Conservation (phyloP, 2,888 invertebrate species). For the Dryobota labecula region DNA sequence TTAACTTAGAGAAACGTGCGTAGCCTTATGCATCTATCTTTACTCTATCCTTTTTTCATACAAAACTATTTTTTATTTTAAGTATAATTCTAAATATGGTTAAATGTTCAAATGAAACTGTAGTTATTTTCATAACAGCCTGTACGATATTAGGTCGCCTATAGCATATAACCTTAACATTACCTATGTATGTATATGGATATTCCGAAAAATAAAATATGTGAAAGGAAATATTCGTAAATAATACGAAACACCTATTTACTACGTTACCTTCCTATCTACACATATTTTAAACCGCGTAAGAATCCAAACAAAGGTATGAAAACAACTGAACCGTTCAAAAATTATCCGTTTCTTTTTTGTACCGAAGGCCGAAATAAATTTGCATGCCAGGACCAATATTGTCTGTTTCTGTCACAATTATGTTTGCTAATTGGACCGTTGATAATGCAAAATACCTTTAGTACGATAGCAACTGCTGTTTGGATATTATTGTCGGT, state of each 20-base stretch:
- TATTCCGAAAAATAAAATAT: too few relatives aligned
- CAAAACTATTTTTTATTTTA: too few relatives aligned
- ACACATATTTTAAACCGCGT: neutral
- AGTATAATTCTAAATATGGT: too few relatives aligned
- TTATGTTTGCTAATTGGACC: constrained; percentile 69
- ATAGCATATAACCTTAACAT: too few relatives aligned
- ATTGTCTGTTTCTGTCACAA: constrained; percentile 64
- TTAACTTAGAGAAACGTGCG: too few relatives aligned
- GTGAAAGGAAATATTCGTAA: too few relatives aligned
- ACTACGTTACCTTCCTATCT: neutral
- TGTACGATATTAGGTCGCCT: too few relatives aligned
- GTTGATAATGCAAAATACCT: constrained; percentile 66
- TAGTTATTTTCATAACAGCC: too few relatives aligned
- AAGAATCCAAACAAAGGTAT: constrained; percentile 25
- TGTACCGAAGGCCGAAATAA: constrained; percentile 61
- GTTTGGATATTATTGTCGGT: constrained; percentile 2
- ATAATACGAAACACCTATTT: neutral
- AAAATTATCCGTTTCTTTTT: constrained; percentile 6
- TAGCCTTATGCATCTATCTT: too few relatives aligned
- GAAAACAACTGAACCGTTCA: constrained; percentile 18
- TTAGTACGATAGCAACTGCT: constrained; percentile 10
- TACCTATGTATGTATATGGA: too few relatives aligned
- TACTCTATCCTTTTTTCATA: too few relatives aligned
- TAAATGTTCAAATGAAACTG: too few relatives aligned
- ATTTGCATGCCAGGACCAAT: constrained; percentile 66